Evolutionary conservation across 2,113 vertebrate genomes (phyloP), one percentile per base, ranked within the genome.

Genomic region (Gallinago paraguaiae): DNA sequence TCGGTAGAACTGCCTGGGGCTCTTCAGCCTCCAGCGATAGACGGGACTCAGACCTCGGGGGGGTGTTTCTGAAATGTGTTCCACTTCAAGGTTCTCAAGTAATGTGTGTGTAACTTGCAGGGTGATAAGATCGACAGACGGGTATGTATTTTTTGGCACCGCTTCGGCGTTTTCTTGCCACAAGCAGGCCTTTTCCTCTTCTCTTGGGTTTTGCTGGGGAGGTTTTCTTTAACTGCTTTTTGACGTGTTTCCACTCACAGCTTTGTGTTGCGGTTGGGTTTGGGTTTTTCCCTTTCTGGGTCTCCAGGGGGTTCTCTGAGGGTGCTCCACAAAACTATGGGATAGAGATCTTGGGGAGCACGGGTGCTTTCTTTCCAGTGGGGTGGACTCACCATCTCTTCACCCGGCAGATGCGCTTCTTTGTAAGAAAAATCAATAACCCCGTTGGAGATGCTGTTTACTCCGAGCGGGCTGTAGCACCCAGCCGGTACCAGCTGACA

Each of bases 111-210:
- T 99, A 98, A 98, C 99, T 99, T 99, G 90, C 99, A 99, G 99
- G 99, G 99, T 86, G 99, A 99, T 99, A 99, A 99, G 98, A 99
- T 99, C 98, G 92, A 98, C 99, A 98, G 99, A 97, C 98, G 99
- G 99, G 99, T 99, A 98, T 98, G 99, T 99, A 99, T 97, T 31
- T 84, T 72, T 75, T 97, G 96, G 95, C 96, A 82, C 94, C 88
- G 95, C 92, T 96, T 85, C 75, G 97, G 95, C 91, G 67, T 96
- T 95, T 96, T 70, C 96, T 97, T 98, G 98, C 97, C 97, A 95
- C 94, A 91, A 94, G 90, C 97, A 98, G 97, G 91, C 95, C 96
- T 97, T 94, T 97, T 86, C 90, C 96, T 97, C 56, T 94, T 97
- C 78, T 92, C 95, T 97, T 96, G 97, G 97, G 96, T 95, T 97